Evolutionary conservation across 2,113 vertebrate genomes (phyloP).

Genomic region (Sceloporus tristichus): DNA sequence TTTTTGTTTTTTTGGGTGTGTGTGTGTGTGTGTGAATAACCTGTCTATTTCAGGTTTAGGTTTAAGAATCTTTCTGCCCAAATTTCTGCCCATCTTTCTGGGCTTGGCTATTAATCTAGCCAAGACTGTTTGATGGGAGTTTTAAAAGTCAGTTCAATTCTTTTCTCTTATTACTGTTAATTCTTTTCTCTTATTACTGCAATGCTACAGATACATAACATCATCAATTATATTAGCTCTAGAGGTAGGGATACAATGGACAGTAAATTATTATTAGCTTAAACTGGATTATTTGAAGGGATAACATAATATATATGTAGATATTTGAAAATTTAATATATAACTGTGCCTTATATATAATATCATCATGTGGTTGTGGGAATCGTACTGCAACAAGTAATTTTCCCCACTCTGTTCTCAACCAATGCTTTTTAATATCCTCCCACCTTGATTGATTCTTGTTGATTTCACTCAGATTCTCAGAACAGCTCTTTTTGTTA

Average conservation of each 20-base stretch:
- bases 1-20: background rate
- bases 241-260: background rate
- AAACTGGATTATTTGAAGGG: background rate
- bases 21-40: no score
- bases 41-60: background rate
- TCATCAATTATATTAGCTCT: background rate
- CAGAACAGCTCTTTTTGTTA: no score
- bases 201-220: background rate
- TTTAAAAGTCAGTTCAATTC: slow-evolving; percentile 4
- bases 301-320: background rate
- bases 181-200: background rate
- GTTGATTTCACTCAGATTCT: no score
- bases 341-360: background rate
- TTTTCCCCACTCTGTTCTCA: no score
- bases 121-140: background rate
- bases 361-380: no score
- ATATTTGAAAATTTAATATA: background rate
- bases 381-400: no score
- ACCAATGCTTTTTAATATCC: no score
- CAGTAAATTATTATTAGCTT: background rate
- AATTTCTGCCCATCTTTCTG: background rate
- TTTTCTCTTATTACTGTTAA: background rate
- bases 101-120: background rate
- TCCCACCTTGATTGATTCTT: no score
- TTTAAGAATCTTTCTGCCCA: background rate